These are phyloP conservation scores for Trichosurus vulpecula DNA, from an alignment of 2,797 vertebrate genomes.

Conservation along the genomic window DNA sequence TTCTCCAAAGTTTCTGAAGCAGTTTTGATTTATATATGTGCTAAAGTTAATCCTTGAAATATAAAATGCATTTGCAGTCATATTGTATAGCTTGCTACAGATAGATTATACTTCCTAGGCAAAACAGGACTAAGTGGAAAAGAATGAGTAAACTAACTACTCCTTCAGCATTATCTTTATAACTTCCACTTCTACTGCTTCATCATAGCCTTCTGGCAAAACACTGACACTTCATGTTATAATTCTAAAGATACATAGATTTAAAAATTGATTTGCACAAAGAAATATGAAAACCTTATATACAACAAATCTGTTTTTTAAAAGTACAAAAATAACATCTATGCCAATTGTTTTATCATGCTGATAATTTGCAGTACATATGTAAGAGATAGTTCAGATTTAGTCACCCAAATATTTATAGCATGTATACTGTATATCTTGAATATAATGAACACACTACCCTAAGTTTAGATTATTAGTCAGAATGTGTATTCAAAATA, in stretches of 20 bases:
- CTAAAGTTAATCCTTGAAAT: constrained; percentile 43
- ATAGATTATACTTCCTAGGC: constrained; percentile 72
- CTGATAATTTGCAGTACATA: constrained; percentile 81
- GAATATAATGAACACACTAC: constrained; percentile 75
- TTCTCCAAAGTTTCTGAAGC: constrained; percentile 44
- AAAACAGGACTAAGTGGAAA: constrained; percentile 57
- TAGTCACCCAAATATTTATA: constrained; percentile 65
- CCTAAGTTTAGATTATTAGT: constrained; percentile 70
- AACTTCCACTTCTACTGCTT: constrained; percentile 53
- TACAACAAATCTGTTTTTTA: constrained; percentile 83
- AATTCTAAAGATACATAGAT: constrained; percentile 77
- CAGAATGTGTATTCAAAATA: constrained; percentile 80
- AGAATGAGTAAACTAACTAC: not conserved
- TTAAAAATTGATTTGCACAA: constrained; percentile 83
- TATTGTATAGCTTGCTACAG: constrained; percentile 73
- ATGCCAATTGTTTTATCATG: constrained; percentile 80
- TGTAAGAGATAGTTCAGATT: constrained; percentile 77
- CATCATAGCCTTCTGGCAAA: constrained; percentile 67
- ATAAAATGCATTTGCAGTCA: constrained; percentile 63
- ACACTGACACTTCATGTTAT: constrained; percentile 81
- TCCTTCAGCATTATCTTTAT: constrained; percentile 30
- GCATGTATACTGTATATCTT: constrained; percentile 49
- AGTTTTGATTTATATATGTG: constrained; percentile 25
- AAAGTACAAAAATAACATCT: constrained; percentile 89
- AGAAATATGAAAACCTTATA: constrained; percentile 84